A percentile compares a stretch with the other conserved stretches of the same genome.
phyloP scores from a whole-genome alignment of 2,888 invertebrate genomes.

The Atrina japonica region DNA sequence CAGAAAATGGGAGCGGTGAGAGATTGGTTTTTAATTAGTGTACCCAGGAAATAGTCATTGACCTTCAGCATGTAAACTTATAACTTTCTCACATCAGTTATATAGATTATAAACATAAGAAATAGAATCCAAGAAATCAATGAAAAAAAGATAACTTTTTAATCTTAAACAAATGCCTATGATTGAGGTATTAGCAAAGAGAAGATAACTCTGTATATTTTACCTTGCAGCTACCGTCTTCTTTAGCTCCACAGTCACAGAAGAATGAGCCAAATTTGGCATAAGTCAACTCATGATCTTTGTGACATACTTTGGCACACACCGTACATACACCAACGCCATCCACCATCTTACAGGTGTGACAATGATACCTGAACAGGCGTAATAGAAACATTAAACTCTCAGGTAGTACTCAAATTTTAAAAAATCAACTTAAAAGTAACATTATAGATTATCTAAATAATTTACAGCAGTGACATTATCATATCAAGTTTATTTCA shows the following conservation, averaged over 20 bases:
- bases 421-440: conserved; percentile 8
- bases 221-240: conserved; percentile 82
- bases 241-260: conserved; percentile 99
- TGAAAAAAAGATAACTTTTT: conserved; percentile 68
- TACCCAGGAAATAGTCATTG: too few relatives aligned
- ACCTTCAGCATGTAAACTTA: too few relatives aligned
- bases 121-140: too few relatives aligned
- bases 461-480: neutral
- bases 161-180: neutral
- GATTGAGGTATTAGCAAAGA: neutral
- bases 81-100: too few relatives aligned
- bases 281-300: conserved; percentile 96
- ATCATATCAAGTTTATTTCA: too few relatives aligned
- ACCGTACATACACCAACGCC: conserved; percentile 98
- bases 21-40: too few relatives aligned
- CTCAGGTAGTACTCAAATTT: too few relatives aligned
- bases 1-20: too few relatives aligned
- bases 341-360: conserved; percentile 99
- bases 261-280: conserved; percentile 99
- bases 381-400: too few relatives aligned
- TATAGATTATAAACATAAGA: too few relatives aligned
- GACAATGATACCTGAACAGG: conserved; percentile 99
- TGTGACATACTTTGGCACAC: conserved; percentile 98
- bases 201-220: neutral
- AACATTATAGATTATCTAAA: neutral